A percentile compares a stretch with the other conserved stretches of the same genome.
These are phyloP conservation scores for Jordanella pulchra DNA, from an alignment of 2,797 vertebrate genomes.

Conservation along the genomic window DNA sequence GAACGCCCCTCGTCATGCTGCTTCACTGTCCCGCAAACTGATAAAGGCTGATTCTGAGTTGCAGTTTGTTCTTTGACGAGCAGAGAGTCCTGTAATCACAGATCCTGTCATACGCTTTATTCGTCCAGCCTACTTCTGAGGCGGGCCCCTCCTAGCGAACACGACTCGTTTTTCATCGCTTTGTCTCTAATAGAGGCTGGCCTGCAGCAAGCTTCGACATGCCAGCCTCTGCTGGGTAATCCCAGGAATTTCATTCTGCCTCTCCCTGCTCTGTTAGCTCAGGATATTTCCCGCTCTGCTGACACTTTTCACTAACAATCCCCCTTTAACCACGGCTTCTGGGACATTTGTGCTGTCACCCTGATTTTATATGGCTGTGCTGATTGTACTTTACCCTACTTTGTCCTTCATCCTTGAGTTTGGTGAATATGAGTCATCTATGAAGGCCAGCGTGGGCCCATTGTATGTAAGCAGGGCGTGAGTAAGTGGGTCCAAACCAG, in stretches of 20 bases:
- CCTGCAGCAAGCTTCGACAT: conserved; percentile 70
- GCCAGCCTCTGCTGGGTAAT: conserved; percentile 57
- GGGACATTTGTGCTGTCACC: not conserved
- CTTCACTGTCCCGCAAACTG: conserved; percentile 40
- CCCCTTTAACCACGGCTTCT: not conserved
- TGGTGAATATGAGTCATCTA: conserved; percentile 56
- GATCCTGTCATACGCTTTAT: conserved; percentile 61
- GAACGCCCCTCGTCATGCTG: conserved; percentile 10
- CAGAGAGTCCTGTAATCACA: conserved; percentile 48
- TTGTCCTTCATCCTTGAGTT: conserved; percentile 38
- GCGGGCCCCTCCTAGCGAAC: conserved; percentile 35
- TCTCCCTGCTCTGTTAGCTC: conserved; percentile 22
- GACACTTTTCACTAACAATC: conserved; percentile 7
- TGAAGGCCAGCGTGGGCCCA: conserved; percentile 58
- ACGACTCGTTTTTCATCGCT: conserved; percentile 58
- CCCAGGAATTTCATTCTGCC: conserved; percentile 65
- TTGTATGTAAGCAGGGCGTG: conserved; percentile 69
- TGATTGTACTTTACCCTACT: conserved; percentile 38
- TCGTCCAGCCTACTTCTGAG: conserved; percentile 41
- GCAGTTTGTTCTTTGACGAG: conserved; percentile 11
- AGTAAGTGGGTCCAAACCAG: conserved; percentile 72
- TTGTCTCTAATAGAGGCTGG: conserved; percentile 54
- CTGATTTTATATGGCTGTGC: not conserved
- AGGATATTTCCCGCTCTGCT: conserved; percentile 15
- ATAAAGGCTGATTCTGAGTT: conserved; percentile 42